A percentile compares a stretch with the other conserved stretches of the same genome.
These are phyloP conservation scores for Sebastes hopkinsi DNA, from an alignment of 2,797 vertebrate genomes.

Conservation along the genomic window DNA sequence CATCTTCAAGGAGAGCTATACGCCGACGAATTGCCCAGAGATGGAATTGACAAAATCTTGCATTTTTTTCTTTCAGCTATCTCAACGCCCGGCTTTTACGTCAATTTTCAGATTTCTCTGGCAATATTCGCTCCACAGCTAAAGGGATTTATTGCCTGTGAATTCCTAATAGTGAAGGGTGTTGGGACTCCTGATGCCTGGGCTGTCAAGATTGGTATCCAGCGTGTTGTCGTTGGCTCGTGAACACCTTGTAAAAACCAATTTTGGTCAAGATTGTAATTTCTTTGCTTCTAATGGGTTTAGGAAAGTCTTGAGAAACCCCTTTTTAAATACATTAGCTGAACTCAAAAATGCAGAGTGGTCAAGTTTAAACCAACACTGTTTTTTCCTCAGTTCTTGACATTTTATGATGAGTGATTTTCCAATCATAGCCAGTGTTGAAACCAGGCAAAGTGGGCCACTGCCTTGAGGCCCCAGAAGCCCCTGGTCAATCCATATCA, in stretches of 20 bases:
- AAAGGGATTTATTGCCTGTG: not conserved
- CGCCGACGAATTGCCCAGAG: constrained; percentile 40
- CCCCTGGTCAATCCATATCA: not conserved
- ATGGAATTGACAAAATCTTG: constrained; percentile 39
- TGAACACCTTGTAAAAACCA: not conserved
- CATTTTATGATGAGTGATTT: not conserved
- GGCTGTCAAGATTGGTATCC: not conserved
- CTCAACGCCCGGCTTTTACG: not conserved
- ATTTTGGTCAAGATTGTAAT: not conserved
- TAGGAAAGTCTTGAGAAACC: not conserved
- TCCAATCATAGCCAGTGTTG: not conserved
- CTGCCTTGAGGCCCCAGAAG: not conserved
- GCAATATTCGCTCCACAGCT: not conserved
- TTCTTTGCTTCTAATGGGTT: not conserved
- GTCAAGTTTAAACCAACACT: not conserved
- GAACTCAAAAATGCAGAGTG: not conserved
- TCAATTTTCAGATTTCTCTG: not conserved
- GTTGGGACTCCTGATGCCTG: not conserved
- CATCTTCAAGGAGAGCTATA: constrained; percentile 55
- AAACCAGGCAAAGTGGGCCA: not conserved
- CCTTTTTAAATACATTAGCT: not conserved
- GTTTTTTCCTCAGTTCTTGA: not conserved
- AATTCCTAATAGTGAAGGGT: constrained; percentile 4
- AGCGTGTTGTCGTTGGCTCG: not conserved
- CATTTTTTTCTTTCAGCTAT: constrained; percentile 30